These are phyloP conservation scores for Sphaerophoria taeniata DNA, from an alignment of 2,888 invertebrate species.

Conservation along the genomic window DNA sequence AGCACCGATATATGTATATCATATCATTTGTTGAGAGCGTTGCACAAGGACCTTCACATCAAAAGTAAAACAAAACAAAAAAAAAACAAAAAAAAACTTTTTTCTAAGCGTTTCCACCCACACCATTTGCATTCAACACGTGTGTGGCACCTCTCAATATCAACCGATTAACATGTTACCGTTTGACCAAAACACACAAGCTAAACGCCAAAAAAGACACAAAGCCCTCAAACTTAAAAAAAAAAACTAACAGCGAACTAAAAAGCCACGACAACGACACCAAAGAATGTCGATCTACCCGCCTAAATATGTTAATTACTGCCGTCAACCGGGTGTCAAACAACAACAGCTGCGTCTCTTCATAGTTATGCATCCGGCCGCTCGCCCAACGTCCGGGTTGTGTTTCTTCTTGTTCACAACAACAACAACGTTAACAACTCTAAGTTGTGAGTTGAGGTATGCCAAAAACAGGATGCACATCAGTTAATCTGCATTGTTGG, in stretches of 20 bases:
- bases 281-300: slow-evolving; percentile 29
- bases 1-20: no score
- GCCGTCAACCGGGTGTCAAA: slow-evolving; percentile 65
- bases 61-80: no score
- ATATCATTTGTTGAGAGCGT: no score
- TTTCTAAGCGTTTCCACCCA: background rate
- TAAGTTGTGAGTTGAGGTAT: slow-evolving; percentile 15
- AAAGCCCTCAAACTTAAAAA: background rate
- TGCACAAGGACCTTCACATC: no score
- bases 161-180: slow-evolving; percentile 55
- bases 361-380: slow-evolving; percentile 52
- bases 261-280: background rate
- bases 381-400: background rate
- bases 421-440: no score
- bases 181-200: slow-evolving; percentile 40
- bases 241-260: slow-evolving; percentile 8
- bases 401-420: background rate
- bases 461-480: slow-evolving; percentile 72
- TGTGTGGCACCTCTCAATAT: slow-evolving; percentile 42
- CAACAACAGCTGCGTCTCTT: slow-evolving; percentile 57
- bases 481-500: slow-evolving; percentile 68
- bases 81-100: slow-evolving; percentile 7
- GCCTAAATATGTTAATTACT: slow-evolving; percentile 72
- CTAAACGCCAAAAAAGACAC: background rate
- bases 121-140: background rate